Evolutionary conservation across 2,888 invertebrate genomes (phyloP), one percentile per base, ranked within the genome.

Genomic region (Philhelius pedissequus): DNA sequence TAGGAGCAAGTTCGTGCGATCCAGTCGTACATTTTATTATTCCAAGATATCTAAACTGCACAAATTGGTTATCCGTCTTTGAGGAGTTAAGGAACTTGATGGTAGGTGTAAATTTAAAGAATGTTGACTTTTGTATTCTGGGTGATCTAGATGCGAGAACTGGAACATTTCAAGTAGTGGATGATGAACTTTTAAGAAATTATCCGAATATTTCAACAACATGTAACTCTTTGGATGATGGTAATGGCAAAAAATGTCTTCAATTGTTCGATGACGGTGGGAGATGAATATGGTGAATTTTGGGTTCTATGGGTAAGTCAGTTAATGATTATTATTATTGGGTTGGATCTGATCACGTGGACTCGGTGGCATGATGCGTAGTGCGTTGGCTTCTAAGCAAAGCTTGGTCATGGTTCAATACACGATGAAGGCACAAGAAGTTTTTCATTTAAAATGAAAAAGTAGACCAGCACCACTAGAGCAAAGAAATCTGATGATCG

Each of bases 241-340:
- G 54, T 30, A 54, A 54, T 30, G 30, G 54, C 7, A 54, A 54
- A 32, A 54, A 54, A 32, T 32, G 30, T 30, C 27, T 54, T 3
- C 32, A 54, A 18, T 32, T 54, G 27, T 18, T 54, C 32, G 54
- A 54, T 32, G 27, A 54, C 32, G 27, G 27, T 27, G 52, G 52
- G 52, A 27, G 52, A 52, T 52, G 52, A 50, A 50, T 3, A 50
- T 50, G 50, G 50, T n/a, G 50, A 25, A 25, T 25, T 50, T n/a
- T 50, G 50, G 50, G 25, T 52, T n/a, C 52, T 52, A 52, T 52
- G 52, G 30, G 52, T 52, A 52, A 52, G n/a, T 30, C 52, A 52
- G 15, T 52, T 5, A 52, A 52, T 52, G 52, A 52, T 30, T 52
- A 52, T 52, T 52, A 15, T 52, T 52, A 30, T 27, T 52, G 27